A percentile compares a stretch with the other conserved stretches of the same genome.
Evolutionary conservation across 2,797 vertebrate species (phyloP).

Genomic region (Sebastiscus tertius): DNA sequence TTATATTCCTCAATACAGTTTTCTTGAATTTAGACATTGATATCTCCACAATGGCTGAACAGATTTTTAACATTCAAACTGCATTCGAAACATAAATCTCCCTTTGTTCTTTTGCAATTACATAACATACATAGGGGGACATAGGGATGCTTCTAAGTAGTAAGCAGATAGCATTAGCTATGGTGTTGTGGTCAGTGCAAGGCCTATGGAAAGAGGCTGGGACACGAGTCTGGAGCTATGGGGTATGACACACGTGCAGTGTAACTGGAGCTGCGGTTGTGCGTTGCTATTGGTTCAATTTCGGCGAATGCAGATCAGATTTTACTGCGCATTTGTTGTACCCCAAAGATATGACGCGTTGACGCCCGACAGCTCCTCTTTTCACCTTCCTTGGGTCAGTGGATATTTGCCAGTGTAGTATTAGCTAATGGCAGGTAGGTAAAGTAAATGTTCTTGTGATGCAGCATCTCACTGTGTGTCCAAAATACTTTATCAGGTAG

Average conservation of each 20-base stretch:
- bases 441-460: not conserved
- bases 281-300: too few species aligned
- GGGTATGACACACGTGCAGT: too few species aligned
- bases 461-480: conserved; percentile 17
- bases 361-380: too few species aligned
- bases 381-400: not conserved
- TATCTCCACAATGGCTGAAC: not conserved
- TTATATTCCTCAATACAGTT: not conserved
- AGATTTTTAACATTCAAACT: not conserved
- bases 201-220: too few species aligned
- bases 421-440: not conserved
- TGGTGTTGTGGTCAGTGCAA: not conserved
- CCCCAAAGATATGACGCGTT: too few species aligned
- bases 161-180: not conserved
- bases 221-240: too few species aligned
- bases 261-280: too few species aligned
- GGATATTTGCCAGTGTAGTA: not conserved
- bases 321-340: too few species aligned
- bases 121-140: too few species aligned
- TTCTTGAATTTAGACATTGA: not conserved
- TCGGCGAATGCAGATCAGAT: too few species aligned
- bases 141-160: too few species aligned
- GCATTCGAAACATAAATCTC: not conserved
- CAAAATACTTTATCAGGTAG: conserved; percentile 11
- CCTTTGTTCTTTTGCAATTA: not conserved